phyloP scores from a whole-genome alignment of 2,797 vertebrate genomes.

The Thaleichthys pacificus region DNA sequence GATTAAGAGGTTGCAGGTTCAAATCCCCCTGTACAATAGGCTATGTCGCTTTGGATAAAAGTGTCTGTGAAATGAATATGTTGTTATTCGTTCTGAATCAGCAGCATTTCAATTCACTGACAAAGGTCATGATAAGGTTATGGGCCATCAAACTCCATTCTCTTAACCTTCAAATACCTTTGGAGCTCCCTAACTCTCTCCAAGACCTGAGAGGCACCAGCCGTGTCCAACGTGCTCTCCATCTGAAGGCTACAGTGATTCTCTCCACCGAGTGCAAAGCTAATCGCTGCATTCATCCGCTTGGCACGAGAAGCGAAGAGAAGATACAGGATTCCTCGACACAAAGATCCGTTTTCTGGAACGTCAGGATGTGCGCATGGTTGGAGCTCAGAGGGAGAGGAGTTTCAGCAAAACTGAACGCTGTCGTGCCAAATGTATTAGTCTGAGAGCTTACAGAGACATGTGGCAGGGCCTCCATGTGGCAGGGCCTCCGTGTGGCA shows the following conservation, averaged over 20 bases:
- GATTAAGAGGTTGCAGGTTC: too few relatives aligned
- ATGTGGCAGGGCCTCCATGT: conserved; percentile 18
- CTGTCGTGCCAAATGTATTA: conserved; percentile 32
- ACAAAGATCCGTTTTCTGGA: conserved; percentile 43
- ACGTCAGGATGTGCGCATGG: conserved; percentile 20
- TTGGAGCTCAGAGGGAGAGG: conserved; percentile 5
- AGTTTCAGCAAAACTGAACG: conserved; percentile 16
- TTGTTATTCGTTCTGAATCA: too few relatives aligned
- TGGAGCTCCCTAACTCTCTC: background rate
- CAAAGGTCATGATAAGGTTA: too few relatives aligned
- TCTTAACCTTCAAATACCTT: too few relatives aligned
- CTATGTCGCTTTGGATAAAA: too few relatives aligned
- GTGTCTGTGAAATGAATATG: too few relatives aligned
- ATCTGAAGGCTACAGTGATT: conserved; percentile 60
- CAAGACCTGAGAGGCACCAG: background rate
- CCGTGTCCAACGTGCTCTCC: conserved; percentile 10
- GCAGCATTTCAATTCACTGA: too few relatives aligned
- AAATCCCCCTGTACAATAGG: too few relatives aligned
- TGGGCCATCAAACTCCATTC: too few relatives aligned
- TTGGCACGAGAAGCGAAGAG: conserved; percentile 30
- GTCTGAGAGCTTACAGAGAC: conserved; percentile 1
- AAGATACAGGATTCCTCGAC: conserved; percentile 31
- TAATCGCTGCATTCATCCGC: conserved; percentile 45
- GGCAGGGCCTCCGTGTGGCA: conserved; percentile 11
- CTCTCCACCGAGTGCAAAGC: conserved; percentile 21